Base-by-base conservation (phyloP, 2,113 vertebrate genomes). In the Saguinus midas region DNA sequence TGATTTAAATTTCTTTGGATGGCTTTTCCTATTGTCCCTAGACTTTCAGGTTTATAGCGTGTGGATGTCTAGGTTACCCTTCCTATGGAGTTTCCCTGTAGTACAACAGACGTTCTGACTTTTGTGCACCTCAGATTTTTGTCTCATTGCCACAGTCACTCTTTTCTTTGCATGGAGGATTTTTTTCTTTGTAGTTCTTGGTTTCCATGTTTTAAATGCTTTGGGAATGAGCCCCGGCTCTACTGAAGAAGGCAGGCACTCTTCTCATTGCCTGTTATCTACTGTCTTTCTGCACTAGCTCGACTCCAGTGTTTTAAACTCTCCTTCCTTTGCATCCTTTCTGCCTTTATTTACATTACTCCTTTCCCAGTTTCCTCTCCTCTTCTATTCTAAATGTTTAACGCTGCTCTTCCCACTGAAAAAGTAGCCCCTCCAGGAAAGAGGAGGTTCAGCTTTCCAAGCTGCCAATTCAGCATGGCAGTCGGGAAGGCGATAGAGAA, bases 341-440 rank as follows among this genome's bases (percentile, higher is more conserved):
- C 45, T 66, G 43, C 20, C 27, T 89, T 78, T 75, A 6, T 78
- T 61, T 13, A 1, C 25, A 23, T n/a, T n/a, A n/a, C 37, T 58
- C 29, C 40, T 23, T 21, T 50, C 11, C 3, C 13, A 0, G 3
- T 23, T 75, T 32, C 37, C 79, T 86, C 83, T 86, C 43, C 14
- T 87, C 66, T 78, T 83, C 58, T 40, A 8, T 52, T 40, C 48
- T 70, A 66, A n/a, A n/a, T 29, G 40, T 58, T 82, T 55, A 94
- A 52, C 18, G 17, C 18, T 2, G 43, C 57, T 68, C 68, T 75
- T 48, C 32, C 79, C 90, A 32, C n/a, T 0, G 23, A 97, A 84
- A 97, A 96, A 96, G 96, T 95, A 93, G 80, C 86, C 97, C 97
- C 97, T 97, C 91, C 72, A 55, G 85, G 97, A 57, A 0, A 95